Evolutionary conservation across 2,113 vertebrate species (phyloP).

Genomic region (Diadophis punctatus): DNA sequence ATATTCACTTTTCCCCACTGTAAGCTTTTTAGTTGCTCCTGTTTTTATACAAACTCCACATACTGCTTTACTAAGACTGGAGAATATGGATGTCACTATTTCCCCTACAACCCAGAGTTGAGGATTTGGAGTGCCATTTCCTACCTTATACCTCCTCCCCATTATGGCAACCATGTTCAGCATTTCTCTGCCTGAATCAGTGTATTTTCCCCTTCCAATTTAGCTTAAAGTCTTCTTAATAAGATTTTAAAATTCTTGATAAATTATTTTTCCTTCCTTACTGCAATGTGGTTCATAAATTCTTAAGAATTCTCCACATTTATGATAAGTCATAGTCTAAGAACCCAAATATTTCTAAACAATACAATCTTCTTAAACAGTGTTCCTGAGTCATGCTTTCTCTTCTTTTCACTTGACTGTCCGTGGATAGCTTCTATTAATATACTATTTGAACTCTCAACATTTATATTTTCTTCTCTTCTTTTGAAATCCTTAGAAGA

Average conservation of each 20-base stretch:
- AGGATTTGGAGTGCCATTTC: neutral
- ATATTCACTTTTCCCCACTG: neutral
- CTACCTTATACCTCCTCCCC: neutral
- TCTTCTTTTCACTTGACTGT: neutral
- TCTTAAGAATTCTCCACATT: neutral
- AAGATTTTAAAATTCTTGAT: neutral
- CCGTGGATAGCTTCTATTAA: neutral
- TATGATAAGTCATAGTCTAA: neutral
- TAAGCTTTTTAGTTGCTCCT: neutral
- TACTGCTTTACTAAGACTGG: neutral
- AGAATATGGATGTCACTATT: neutral
- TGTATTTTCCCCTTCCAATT: neutral
- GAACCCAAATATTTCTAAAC: neutral
- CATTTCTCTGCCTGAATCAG: neutral
- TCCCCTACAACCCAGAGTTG: neutral
- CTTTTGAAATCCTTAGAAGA: neutral
- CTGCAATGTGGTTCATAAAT: neutral
- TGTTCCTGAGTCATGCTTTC: neutral
- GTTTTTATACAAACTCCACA: neutral
- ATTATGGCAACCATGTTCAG: neutral
- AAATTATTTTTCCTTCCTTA: neutral
- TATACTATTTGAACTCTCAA: neutral
- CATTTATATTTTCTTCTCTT: neutral
- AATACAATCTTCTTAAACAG: neutral
- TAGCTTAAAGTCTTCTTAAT: neutral